Evolutionary conservation across 1,140 invertebrate species (phyloP), one percentile per base, ranked within the genome.

Genomic region (Drosophila pallidifrons): DNA sequence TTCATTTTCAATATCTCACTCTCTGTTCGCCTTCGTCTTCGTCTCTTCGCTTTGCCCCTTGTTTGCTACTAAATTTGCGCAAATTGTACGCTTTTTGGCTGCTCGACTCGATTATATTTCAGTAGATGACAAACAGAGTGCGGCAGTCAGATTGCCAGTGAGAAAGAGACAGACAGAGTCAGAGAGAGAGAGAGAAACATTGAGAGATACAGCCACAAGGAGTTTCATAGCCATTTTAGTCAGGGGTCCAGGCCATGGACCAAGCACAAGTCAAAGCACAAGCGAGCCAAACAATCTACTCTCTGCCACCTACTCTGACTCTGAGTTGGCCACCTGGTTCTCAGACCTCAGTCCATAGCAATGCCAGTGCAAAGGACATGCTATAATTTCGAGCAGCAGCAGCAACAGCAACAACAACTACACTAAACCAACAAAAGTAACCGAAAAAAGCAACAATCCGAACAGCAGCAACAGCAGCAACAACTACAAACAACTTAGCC

Each of bases 331-430:
- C 73, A 69, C 20, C 20, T 25, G 20, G 4, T 25, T 25, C 20
- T 25, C 20, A 25, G 20, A 3, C 20, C 3, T 3, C 77, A 87
- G 87, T 82, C 83, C 80, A 88, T 89, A 88, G 81, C 81, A 88
- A 89, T 89, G 83, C 85, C 75, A 89, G 83, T 80, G 74, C 81
- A 77, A 85, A 89, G 85, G 85, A 89, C 85, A 89, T 88, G 85
- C 85, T 89, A 88, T 88, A 88, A 89, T 88, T 88, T 88, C 74
- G 77, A 88, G 59, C 83, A 80, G 78, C 72, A 88, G 71, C 80
- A 88, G 68, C 80, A 87, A 63, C 64, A 68, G 25, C 71, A 77
- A 66, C 66, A 55, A 41, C 54, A 57, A 57, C 54, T 7, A 15
- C 67, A 80, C 58, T 61, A 79, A 83, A 80, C 81, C 73, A 73